A percentile compares a stretch with the other conserved stretches of the same genome.
These are phyloP conservation scores for Heliconius ismenius DNA, from an alignment of 2,888 invertebrate genomes.

Conservation along the genomic window DNA sequence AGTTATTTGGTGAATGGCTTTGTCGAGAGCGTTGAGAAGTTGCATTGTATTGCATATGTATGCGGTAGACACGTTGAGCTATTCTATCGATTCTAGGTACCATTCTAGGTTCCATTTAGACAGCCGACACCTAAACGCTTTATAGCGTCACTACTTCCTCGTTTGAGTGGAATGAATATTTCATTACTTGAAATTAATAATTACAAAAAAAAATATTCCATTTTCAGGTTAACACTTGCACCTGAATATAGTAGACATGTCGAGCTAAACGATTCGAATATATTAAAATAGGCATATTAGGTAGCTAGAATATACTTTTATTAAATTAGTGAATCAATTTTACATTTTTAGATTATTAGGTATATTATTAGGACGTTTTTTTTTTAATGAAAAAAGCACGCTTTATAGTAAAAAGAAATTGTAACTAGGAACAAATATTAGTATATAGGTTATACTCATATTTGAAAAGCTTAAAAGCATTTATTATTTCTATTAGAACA, in stretches of 20 bases:
- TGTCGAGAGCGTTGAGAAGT: slow-evolving; percentile 20
- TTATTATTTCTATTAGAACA: background rate
- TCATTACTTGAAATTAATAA: background rate
- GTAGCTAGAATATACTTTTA: too few relatives aligned
- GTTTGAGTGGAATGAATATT: slow-evolving; percentile 1
- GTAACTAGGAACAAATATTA: too few relatives aligned
- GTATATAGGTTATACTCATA: too few relatives aligned
- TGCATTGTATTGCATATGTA: slow-evolving; percentile 26
- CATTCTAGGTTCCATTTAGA: slow-evolving; percentile 14
- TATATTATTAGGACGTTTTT: too few relatives aligned
- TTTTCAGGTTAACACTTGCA: background rate
- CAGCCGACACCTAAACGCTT: slow-evolving; percentile 14
- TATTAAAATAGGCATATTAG: too few relatives aligned
- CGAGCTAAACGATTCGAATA: too few relatives aligned
- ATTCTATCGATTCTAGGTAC: background rate
- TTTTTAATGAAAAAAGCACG: too few relatives aligned
- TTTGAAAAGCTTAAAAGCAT: background rate
- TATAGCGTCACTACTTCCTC: background rate
- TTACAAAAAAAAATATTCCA: background rate
- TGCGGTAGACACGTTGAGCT: slow-evolving; percentile 7
- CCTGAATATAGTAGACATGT: background rate
- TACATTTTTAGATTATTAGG: too few relatives aligned
- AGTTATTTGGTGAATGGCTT: slow-evolving; percentile 18
- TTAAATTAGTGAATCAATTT: too few relatives aligned
- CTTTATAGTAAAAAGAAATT: too few relatives aligned